Evolutionary conservation across 2,797 vertebrate species (phyloP).

Genomic region (Triplophysa yarkandensis): DNA sequence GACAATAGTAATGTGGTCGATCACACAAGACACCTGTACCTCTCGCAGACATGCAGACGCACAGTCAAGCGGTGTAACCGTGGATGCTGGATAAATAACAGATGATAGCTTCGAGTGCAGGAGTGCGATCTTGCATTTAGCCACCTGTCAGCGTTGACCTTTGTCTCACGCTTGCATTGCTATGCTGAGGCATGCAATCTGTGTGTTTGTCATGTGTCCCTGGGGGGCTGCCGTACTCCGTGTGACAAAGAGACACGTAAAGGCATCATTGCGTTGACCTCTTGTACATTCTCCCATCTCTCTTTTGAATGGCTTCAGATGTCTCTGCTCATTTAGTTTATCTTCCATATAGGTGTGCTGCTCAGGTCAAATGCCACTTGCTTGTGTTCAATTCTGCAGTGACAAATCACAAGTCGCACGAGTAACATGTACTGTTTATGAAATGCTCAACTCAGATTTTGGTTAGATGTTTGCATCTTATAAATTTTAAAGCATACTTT

Average conservation of each 20-base stretch:
- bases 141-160: slow-evolving; percentile 71
- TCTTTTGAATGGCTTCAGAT: slow-evolving; percentile 11
- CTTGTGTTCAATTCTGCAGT: neutral
- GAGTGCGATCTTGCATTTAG: slow-evolving; percentile 54
- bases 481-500: too few relatives aligned
- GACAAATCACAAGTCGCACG: neutral
- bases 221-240: slow-evolving; percentile 16
- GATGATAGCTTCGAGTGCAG: neutral
- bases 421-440: neutral
- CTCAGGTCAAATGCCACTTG: slow-evolving; percentile 25
- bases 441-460: slow-evolving; percentile 1
- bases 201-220: slow-evolving; percentile 60
- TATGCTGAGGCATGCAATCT: slow-evolving; percentile 58
- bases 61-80: neutral
- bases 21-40: neutral
- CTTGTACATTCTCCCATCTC: slow-evolving; percentile 14
- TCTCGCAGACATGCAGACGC: slow-evolving; percentile 1
- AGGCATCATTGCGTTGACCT: slow-evolving; percentile 24
- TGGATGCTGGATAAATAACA: slow-evolving; percentile 18
- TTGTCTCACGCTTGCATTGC: slow-evolving; percentile 61
- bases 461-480: neutral
- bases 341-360: neutral
- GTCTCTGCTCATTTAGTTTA: neutral
- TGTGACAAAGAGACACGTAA: slow-evolving; percentile 10
- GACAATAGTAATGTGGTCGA: neutral